Conservation (phyloP, 2,113 vertebrate genomes). For the Charina bottae region DNA sequence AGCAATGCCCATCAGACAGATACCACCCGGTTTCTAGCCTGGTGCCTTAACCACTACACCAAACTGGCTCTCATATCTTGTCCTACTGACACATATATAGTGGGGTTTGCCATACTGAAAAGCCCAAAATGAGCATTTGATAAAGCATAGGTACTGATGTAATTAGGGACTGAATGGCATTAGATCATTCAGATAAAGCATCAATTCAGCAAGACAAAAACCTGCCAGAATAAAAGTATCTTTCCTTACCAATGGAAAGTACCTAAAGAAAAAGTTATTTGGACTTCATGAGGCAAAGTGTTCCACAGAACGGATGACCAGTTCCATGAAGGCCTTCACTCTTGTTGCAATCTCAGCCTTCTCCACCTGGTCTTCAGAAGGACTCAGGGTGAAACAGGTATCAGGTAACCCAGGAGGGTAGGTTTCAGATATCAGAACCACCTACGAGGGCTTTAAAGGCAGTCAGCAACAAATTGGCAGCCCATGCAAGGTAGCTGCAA, state of each 20-base stretch:
- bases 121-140: too few species aligned
- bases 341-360: too few species aligned
- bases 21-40: background rate
- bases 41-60: too few species aligned
- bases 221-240: background rate
- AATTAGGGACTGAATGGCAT: background rate
- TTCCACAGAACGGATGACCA: background rate
- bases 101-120: too few species aligned
- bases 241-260: background rate
- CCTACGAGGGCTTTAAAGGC: background rate
- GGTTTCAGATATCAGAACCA: too few species aligned
- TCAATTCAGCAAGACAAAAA: background rate
- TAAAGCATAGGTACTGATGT: too few species aligned
- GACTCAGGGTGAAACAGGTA: background rate
- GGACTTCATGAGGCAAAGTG: background rate
- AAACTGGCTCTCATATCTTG: too few species aligned
- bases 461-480: background rate
- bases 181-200: background rate
- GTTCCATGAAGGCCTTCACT: background rate
- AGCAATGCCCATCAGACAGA: background rate
- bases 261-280: background rate
- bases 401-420: too few species aligned
- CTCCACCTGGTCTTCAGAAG: background rate
- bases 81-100: too few species aligned
- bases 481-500: background rate